Conservation (phyloP, 2,888 invertebrate species). For the Euclidia mi region DNA sequence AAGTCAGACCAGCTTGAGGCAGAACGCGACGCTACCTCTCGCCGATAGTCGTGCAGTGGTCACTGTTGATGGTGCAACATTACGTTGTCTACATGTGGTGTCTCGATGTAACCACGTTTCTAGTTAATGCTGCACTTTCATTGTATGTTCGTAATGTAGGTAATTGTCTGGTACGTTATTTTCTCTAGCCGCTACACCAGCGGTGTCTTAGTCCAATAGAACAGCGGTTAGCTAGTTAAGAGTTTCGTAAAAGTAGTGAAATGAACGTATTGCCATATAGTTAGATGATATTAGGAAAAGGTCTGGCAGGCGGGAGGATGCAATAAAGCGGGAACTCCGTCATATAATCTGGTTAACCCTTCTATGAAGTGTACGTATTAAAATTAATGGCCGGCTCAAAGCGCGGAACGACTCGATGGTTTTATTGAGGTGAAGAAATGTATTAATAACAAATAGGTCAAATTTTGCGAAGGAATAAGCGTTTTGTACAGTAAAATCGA, state of each 20-base stretch:
- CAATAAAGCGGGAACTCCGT: constrained; percentile 71
- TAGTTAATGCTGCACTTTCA: constrained; percentile 64
- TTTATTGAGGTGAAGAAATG: constrained; percentile 65
- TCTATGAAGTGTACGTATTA: constrained; percentile 86
- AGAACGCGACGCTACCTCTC: constrained; percentile 24
- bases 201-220: constrained; percentile 81
- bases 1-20: constrained; percentile 11
- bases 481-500: constrained; percentile 88
- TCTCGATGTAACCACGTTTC: constrained; percentile 37
- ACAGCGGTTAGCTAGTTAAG: constrained; percentile 80
- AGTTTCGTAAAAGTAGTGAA: constrained; percentile 84
- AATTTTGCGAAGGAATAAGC: constrained; percentile 84
- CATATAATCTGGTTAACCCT: constrained; percentile 79
- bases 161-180: constrained; percentile 77
- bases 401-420: constrained; percentile 65
- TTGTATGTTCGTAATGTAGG: constrained; percentile 73
- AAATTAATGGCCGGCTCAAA: constrained; percentile 76
- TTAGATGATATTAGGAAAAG: constrained; percentile 83
- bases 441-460: constrained; percentile 76
- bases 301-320: constrained; percentile 85
- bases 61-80: constrained; percentile 31
- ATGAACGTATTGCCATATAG: constrained; percentile 84
- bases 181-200: constrained; percentile 65
- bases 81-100: constrained; percentile 26
- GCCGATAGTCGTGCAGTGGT: constrained; percentile 50